These are phyloP conservation scores for Leucania comma DNA, from an alignment of 2,888 invertebrate genomes.

Conservation along the genomic window DNA sequence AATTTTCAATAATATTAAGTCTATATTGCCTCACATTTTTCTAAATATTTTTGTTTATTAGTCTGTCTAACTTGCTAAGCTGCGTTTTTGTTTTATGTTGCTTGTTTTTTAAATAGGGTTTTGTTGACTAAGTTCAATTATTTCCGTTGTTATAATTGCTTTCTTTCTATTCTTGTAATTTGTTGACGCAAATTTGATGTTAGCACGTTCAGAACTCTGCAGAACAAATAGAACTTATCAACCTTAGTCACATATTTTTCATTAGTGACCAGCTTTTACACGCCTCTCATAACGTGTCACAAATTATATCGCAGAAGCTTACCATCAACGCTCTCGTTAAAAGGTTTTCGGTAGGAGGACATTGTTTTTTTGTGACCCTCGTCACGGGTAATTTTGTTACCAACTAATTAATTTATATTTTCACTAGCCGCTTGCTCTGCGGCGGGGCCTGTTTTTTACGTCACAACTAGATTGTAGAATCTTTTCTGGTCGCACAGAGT, in stretches of 20 bases:
- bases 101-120: too few species aligned
- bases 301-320: slow-evolving; percentile 69
- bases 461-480: slow-evolving; percentile 20
- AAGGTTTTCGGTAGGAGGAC: slow-evolving; percentile 77
- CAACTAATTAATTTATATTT: slow-evolving; percentile 79
- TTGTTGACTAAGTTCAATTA: too few species aligned
- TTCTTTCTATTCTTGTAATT: too few species aligned
- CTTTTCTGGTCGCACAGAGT: slow-evolving; percentile 21
- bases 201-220: too few species aligned
- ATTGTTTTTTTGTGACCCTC: slow-evolving; percentile 83
- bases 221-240: too few species aligned
- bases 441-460: slow-evolving; percentile 18
- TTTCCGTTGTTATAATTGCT: too few species aligned
- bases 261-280: slow-evolving; percentile 48
- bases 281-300: slow-evolving; percentile 71
- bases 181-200: too few species aligned
- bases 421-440: slow-evolving; percentile 52
- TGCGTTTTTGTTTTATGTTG: too few species aligned
- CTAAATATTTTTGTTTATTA: too few species aligned
- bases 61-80: too few species aligned
- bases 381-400: slow-evolving; percentile 83
- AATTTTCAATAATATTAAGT: too few species aligned
- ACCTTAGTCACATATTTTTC: slow-evolving; percentile 5
- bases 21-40: too few species aligned
- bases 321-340: slow-evolving; percentile 80